Evolutionary conservation across 2,113 vertebrate genomes (phyloP).

Genomic region (Menidia beryllina): DNA sequence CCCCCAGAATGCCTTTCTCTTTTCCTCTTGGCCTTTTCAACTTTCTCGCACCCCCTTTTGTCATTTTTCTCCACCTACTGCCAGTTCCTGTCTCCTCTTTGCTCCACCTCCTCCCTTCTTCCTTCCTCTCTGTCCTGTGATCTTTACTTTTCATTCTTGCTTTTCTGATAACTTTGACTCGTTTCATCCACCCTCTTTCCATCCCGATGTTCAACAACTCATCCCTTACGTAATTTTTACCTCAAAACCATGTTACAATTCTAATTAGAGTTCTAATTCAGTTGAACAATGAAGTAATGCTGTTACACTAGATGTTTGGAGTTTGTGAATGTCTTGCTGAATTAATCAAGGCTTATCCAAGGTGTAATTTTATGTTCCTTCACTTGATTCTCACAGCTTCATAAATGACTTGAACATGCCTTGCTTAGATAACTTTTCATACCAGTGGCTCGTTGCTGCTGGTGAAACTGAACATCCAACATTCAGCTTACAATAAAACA

Average conservation of each 20-base stretch:
- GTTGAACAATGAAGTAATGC: too few species aligned
- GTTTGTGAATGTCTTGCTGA: too few species aligned
- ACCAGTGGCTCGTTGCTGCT: too few species aligned
- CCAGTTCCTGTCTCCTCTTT: constrained; percentile 44
- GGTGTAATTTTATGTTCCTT: too few species aligned
- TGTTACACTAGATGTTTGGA: too few species aligned
- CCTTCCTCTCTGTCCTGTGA: constrained; percentile 26
- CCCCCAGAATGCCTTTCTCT: constrained; percentile 35
- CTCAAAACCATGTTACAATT: neutral
- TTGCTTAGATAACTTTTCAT: too few species aligned
- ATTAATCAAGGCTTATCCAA: too few species aligned
- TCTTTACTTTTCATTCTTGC: constrained; percentile 19
- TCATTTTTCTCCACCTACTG: constrained; percentile 34
- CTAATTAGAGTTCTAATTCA: too few species aligned
- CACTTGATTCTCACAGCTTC: too few species aligned
- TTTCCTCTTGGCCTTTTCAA: constrained; percentile 32
- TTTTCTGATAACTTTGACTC: constrained; percentile 25
- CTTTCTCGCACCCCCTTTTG: constrained; percentile 7
- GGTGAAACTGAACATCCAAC: too few species aligned
- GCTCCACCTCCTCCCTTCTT: constrained; percentile 35
- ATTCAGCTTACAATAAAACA: too few species aligned
- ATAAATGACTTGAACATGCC: too few species aligned
- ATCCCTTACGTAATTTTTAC: neutral
- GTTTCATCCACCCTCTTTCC: constrained; percentile 1
- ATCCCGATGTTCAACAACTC: neutral